Conservation (phyloP, 2,113 vertebrate genomes). For the Periophthalmus modestus region DNA sequence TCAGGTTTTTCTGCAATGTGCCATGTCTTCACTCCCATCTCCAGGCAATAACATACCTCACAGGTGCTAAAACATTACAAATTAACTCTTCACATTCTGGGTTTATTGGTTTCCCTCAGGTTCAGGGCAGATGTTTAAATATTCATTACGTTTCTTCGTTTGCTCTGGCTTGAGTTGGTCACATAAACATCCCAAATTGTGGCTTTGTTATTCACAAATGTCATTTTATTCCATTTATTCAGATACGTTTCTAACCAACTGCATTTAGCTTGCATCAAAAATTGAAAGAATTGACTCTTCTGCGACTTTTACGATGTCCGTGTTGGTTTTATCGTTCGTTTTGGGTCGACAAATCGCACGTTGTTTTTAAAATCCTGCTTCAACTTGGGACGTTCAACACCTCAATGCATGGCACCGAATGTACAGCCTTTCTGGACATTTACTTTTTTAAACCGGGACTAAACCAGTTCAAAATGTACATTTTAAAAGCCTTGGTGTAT, state of each 20-base stretch:
- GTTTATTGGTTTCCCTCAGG: not conserved
- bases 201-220: too few relatives aligned
- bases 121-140: not conserved
- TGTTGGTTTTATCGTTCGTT: slow-evolving; percentile 22
- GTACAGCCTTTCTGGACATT: slow-evolving; percentile 17
- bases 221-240: too few relatives aligned
- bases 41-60: slow-evolving; percentile 51
- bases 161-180: not conserved
- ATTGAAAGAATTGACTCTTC: not conserved
- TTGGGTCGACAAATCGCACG: not conserved
- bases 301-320: not conserved
- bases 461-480: slow-evolving; percentile 13
- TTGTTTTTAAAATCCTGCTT: not conserved
- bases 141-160: not conserved
- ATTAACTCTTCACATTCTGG: not conserved
- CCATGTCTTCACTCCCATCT: slow-evolving; percentile 24
- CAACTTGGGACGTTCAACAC: slow-evolving; percentile 18
- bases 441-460: not conserved
- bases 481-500: slow-evolving; percentile 24
- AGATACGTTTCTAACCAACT: not conserved
- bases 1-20: not conserved
- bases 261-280: not conserved
- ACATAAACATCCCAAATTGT: not conserved
- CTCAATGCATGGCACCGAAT: slow-evolving; percentile 47
- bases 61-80: slow-evolving; percentile 6